A percentile compares a stretch with the other conserved stretches of the same genome.
These are phyloP conservation scores for Cataglyphis albicans DNA, from an alignment of 2,888 invertebrate species.

Conservation along the genomic window DNA sequence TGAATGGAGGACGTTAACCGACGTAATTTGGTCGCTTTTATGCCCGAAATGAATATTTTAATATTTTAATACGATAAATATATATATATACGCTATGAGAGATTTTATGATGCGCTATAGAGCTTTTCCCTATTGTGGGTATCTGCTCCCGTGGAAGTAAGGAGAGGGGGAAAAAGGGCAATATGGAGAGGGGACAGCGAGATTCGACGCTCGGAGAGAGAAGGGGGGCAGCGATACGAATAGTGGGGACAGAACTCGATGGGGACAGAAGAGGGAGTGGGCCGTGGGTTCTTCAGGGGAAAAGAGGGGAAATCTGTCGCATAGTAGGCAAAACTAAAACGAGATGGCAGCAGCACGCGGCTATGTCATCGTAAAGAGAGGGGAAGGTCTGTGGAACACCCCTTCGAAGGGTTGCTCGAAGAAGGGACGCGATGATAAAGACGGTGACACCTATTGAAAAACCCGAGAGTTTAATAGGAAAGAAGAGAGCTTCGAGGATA, in stretches of 20 bases:
- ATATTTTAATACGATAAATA: slow-evolving; percentile 84
- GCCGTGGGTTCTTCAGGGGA: neutral
- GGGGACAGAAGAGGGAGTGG: slow-evolving; percentile 42
- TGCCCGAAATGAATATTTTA: slow-evolving; percentile 85
- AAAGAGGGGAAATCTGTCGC: neutral
- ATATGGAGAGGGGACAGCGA: slow-evolving; percentile 36
- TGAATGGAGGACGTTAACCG: slow-evolving; percentile 82
- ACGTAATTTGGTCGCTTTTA: slow-evolving; percentile 83
- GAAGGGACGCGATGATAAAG: slow-evolving; percentile 27
- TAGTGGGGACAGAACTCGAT: slow-evolving; percentile 43
- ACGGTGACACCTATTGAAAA: slow-evolving; percentile 68
- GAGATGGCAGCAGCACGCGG: slow-evolving; percentile 80
- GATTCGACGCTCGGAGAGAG: slow-evolving; percentile 1
- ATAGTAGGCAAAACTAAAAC: slow-evolving; percentile 52
- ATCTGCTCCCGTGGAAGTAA: slow-evolving; percentile 56
- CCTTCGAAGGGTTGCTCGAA: slow-evolving; percentile 21
- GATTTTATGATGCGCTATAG: slow-evolving; percentile 78
- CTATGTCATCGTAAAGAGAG: slow-evolving; percentile 34
- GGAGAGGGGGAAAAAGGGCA: slow-evolving; percentile 43
- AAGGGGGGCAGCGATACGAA: slow-evolving; percentile 47
- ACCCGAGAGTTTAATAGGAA: slow-evolving; percentile 10
- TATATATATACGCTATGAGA: slow-evolving; percentile 77
- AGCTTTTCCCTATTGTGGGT: slow-evolving; percentile 79
- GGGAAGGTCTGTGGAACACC: slow-evolving; percentile 41
- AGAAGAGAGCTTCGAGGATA: slow-evolving; percentile 24